Conservation (phyloP, 2,797 vertebrate genomes). For the Lacerta viridis region DNA sequence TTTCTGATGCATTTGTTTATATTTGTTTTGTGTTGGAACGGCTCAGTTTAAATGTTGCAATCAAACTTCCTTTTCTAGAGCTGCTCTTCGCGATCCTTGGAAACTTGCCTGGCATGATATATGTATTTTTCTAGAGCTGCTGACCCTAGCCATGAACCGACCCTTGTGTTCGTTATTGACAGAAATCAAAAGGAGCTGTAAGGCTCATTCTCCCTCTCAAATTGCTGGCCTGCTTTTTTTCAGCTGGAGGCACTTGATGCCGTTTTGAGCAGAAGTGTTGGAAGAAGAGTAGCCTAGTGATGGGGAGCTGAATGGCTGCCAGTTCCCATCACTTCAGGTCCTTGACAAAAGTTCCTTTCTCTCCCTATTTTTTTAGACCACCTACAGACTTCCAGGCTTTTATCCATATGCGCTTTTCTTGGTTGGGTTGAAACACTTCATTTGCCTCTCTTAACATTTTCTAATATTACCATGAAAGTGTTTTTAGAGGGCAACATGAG, state of each 20-base stretch:
- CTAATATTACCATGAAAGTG: background rate
- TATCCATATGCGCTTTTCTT: background rate
- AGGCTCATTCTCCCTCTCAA: background rate
- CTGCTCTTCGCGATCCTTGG: background rate
- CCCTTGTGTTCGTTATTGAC: background rate
- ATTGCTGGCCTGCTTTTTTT: conserved; percentile 21
- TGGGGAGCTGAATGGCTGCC: conserved; percentile 1
- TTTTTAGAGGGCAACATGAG: background rate
- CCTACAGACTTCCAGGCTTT: background rate
- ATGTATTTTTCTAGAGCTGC: background rate
- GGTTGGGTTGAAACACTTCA: background rate
- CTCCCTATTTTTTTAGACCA: background rate
- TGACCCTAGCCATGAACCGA: background rate
- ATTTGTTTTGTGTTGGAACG: background rate
- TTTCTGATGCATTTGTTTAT: background rate
- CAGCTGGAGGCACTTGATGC: conserved; percentile 19
- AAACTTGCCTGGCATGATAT: rapidly evolving
- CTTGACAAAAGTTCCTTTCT: conserved; percentile 5
- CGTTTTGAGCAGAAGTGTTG: conserved; percentile 19
- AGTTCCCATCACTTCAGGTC: conserved; percentile 30
- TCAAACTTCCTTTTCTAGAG: background rate
- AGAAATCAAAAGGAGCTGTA: background rate
- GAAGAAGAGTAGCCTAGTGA: conserved; percentile 4
- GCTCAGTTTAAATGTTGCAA: background rate
- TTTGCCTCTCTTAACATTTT: background rate